Evolutionary conservation across 2,888 invertebrate genomes (phyloP).

Genomic region (Drosophila hamatofila): DNA sequence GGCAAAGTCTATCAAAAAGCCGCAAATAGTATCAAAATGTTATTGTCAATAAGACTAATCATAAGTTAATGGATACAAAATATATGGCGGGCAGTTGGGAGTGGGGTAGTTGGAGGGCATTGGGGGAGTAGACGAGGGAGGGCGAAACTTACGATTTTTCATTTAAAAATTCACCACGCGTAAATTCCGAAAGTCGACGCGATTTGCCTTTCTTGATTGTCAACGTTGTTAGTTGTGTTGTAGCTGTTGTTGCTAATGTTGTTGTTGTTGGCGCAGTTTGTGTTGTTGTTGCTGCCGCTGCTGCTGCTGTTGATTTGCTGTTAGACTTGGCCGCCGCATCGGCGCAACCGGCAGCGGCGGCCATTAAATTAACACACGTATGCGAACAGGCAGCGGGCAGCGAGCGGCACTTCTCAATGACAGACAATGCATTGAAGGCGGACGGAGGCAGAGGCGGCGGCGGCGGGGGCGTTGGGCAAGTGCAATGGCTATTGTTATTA

Average conservation of each 20-base stretch:
- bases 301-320: conserved; percentile 38
- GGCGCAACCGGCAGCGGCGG: conserved; percentile 38
- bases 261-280: conserved; percentile 26
- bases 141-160: conserved; percentile 85
- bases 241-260: conserved; percentile 27
- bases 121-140: not conserved
- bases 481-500: conserved; percentile 39
- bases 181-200: conserved; percentile 86
- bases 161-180: conserved; percentile 86
- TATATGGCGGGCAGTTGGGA: conserved; percentile 27
- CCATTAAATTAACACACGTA: conserved; percentile 64
- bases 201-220: conserved; percentile 84
- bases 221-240: conserved; percentile 27
- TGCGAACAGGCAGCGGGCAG: conserved; percentile 57
- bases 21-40: conserved; percentile 12
- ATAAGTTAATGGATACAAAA: conserved; percentile 53
- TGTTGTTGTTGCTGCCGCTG: conserved; percentile 20
- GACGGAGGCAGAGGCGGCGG: conserved; percentile 4
- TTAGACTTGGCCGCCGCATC: conserved; percentile 60
- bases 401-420: conserved; percentile 71
- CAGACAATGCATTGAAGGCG: conserved; percentile 38
- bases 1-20: conserved; percentile 18
- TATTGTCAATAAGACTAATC: conserved; percentile 37
- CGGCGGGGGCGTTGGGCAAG: conserved; percentile 34
- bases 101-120: not conserved